Conservation (phyloP, 1,140 invertebrate genomes). For the Bombus cullumanus region DNA sequence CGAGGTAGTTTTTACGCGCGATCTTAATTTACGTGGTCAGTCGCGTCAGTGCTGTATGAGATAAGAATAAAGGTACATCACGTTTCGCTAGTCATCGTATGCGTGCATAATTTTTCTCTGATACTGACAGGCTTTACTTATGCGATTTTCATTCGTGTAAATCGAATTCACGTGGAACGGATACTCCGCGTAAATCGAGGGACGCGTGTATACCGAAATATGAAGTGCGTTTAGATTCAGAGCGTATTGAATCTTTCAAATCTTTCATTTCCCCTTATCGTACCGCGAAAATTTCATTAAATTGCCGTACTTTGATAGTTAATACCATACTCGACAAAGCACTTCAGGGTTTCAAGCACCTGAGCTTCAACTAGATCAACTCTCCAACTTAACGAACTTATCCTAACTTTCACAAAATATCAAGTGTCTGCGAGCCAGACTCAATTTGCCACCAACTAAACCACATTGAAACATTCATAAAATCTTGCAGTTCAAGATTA, state of each 20-base stretch:
- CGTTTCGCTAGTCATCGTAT: too few relatives aligned
- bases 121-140: too few relatives aligned
- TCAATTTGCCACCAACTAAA: neutral
- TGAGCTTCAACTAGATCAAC: constrained; percentile 3
- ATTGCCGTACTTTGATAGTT: neutral
- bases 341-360: neutral
- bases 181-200: too few relatives aligned
- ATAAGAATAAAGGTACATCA: too few relatives aligned
- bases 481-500: neutral
- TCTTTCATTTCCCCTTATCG: neutral
- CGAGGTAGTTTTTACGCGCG: too few relatives aligned
- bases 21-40: too few relatives aligned
- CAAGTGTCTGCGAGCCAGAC: neutral
- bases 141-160: too few relatives aligned
- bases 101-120: too few relatives aligned
- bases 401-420: constrained; percentile 9
- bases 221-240: neutral
- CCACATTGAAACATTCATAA: neutral
- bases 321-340: neutral
- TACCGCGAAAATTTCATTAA: neutral
- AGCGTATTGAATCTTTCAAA: neutral
- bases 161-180: too few relatives aligned
- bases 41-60: too few relatives aligned
- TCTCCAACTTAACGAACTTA: constrained; percentile 12
- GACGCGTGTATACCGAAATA: too few relatives aligned